Evolutionary conservation across 2,113 vertebrate species (phyloP), one percentile per base, ranked within the genome.

Genomic region (Aegithalos caudatus): DNA sequence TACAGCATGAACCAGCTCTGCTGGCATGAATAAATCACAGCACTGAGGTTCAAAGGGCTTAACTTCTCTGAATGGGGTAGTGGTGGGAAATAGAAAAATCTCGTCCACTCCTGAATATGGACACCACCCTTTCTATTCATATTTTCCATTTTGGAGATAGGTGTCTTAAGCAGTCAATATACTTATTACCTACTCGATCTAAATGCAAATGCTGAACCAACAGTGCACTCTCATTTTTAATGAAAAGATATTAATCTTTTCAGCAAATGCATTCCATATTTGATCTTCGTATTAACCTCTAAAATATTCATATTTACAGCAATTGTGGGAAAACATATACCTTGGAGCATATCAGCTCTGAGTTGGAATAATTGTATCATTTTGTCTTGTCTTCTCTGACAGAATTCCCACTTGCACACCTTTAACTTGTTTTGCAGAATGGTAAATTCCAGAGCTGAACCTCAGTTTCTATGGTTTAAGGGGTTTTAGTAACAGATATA

Each of bases 171-270:
- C 92, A 95, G 94, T 96, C 95, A 92, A 93, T 97, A 92, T 85
- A 94, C 90, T 97, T 97, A 94, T 86, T 96, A 93, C 93, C 84
- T 90, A 88, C 95, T 97, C 96, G 6, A 97, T 98, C 97, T 97
- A 98, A 97, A 98, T 98, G 97, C 96, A 97, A 97, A 98, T 98
- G 90, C 81, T 96, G 94, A 97, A 97, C 94, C 88, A 96, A 96
- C 97, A 92, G 90, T 76, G 64, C 90, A 56, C 81, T 94, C 86
- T 93, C 73, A 67, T 88, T 97, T 97, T 97, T 96, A 97, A 98
- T 97, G 96, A 97, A 97, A 97, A 97, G 94, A 97, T 97, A 98
- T 97, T 95, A 98, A 96, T 97, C 97, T 97, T 97, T 86, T 87
- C 94, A 91, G 94, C 80, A 95, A 97, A 95, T 86, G 71, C 62